Base-by-base conservation (phyloP, 2,888 invertebrate genomes). In the Heliconius aoede region DNA sequence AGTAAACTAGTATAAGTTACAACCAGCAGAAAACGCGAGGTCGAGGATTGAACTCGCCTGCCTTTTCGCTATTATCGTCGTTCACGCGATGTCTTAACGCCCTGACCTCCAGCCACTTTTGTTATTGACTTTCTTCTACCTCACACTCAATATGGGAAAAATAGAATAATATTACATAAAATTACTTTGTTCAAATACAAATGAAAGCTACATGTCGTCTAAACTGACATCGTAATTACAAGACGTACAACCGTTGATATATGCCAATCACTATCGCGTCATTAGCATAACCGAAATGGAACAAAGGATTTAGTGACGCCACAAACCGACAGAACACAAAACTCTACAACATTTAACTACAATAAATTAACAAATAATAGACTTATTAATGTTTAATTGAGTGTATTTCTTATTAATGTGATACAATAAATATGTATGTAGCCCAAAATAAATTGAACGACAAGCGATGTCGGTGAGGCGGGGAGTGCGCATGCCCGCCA, bases 401-500 rank as follows among this genome's bases (percentile, higher is more conserved):
- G 58, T 80, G 69, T 80, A 76, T 80, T 78, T 72, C 40, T 74
- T 74, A 78, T 74, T 74, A 79, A 76, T 55, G 73, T 28, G 21
- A 62, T 64, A 76, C 72, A 76, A 78, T 78, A 76, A 78, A 78
- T 79, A 81, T 78, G 73, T 77, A 80, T 74, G 80, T 78, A 72
- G 73, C 79, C 78, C 72, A 80, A 81, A 81, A 80, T 79, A 81
- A 72, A 80, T 79, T 76, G 80, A 79, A 80, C 80, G 80, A 81
- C 65, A 81, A 71, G 71, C 65, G 76, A 76, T 64, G 76, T 79
- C 79, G 80, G 75, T 74, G 77, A 73, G 84, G 78, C 81, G 83
- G 83, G 61, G 80, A 90, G 84, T 90, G 93, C 94, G 94, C 94
- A 94, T 93, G 94, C 94, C 85, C 91, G 93, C 85, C 93, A 94